Evolutionary conservation across 2,888 invertebrate species (phyloP).

Genomic region (Sinopyrophorus schimmeli): DNA sequence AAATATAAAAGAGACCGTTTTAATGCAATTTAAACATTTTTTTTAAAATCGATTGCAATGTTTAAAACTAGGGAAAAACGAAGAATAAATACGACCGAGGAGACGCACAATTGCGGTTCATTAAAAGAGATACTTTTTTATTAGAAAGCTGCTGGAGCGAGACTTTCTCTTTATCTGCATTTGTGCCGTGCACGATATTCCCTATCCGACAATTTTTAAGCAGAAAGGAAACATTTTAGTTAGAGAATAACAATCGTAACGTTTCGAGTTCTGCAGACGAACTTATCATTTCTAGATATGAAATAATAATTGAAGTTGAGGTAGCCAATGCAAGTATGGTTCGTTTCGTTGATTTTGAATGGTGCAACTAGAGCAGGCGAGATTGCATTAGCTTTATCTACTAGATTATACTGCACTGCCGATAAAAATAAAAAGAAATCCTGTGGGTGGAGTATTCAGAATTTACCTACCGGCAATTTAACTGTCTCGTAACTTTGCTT

Average conservation of each 20-base stretch:
- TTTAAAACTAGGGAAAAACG: slow-evolving; percentile 1
- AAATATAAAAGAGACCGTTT: slow-evolving; percentile 4
- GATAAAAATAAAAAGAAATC: slow-evolving; percentile 15
- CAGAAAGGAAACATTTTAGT: slow-evolving; percentile 16
- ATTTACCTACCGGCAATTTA: slow-evolving; percentile 10
- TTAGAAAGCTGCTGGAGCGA: slow-evolving; percentile 13
- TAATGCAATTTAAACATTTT: slow-evolving; percentile 8
- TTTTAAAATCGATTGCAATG: slow-evolving; percentile 3
- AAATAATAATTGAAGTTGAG: slow-evolving; percentile 18
- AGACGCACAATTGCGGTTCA: slow-evolving; percentile 14
- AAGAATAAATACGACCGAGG: slow-evolving; percentile 3
- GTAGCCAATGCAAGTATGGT: slow-evolving; percentile 1
- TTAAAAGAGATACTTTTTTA: slow-evolving; percentile 7
- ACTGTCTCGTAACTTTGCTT: slow-evolving; percentile 11
- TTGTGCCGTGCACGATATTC: slow-evolving; percentile 2
- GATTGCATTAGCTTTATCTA: slow-evolving; percentile 28
- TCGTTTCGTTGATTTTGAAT: slow-evolving; percentile 22
- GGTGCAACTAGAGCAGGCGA: slow-evolving; percentile 28
- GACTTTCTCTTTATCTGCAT: slow-evolving; percentile 7
- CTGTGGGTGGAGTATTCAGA: slow-evolving; percentile 9
- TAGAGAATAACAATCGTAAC: slow-evolving; percentile 16
- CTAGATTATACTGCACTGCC: slow-evolving; percentile 15
- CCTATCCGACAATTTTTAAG: slow-evolving; percentile 10
- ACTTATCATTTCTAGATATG: slow-evolving; percentile 18
- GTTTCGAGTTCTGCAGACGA: slow-evolving; percentile 6